Base-by-base conservation (phyloP, 1,140 invertebrate species). In the Diachasma alloeum region DNA sequence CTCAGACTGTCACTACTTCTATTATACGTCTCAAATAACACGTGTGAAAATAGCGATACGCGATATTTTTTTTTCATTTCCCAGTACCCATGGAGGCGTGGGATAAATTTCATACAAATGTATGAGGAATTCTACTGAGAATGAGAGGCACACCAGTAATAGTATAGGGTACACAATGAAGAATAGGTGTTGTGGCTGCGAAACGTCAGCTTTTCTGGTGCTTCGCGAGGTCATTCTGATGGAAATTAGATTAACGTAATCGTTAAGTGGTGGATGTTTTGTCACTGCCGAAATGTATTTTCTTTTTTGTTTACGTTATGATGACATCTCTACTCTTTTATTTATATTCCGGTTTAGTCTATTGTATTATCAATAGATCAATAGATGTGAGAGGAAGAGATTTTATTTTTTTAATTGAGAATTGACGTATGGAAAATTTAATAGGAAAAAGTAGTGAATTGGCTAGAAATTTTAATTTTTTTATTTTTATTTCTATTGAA, bases 161-260 rank as follows among this genome's bases (percentile, higher is more conserved):
- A 17, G 48, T 53, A 53, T 53, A 48, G 13, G 5, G 44, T 17
- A 19, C 9, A 53, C 48, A 13, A 42, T 11, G 39, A 42, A 31
- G 39, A 69, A 39, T 17, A 69, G 42, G 42, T 69, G 42, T 42
- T 19, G 31, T 44, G 17, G 31, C 17, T 37, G 15, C 26, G 15
- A 17, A 53, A 11, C 19, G 15, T 31, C 17, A 37, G 48, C 72
- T 9, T 74, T 74, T 66, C 59, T 44, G 56, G 72, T 74, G 72
- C 72, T 74, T 74, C 72, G 10, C 56, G 59, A 74, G 72, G 72
- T 59, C 72, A 66, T 66, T 66, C 19, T 19, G 31, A 4, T 19
- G 31, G 19, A 66, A 74, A 74, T 74, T 74, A 19, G 63, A 74
- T 74, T 74, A 66, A 67, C 17, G 17, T 74, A 5, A 13, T 42